Percentiles rank a stretch among this genome's conserved stretches.
These are phyloP conservation scores for Hemicentrotus pulcherrimus DNA, from an alignment of 35 echinoderm and acorn worm species.

Conservation along the genomic window DNA sequence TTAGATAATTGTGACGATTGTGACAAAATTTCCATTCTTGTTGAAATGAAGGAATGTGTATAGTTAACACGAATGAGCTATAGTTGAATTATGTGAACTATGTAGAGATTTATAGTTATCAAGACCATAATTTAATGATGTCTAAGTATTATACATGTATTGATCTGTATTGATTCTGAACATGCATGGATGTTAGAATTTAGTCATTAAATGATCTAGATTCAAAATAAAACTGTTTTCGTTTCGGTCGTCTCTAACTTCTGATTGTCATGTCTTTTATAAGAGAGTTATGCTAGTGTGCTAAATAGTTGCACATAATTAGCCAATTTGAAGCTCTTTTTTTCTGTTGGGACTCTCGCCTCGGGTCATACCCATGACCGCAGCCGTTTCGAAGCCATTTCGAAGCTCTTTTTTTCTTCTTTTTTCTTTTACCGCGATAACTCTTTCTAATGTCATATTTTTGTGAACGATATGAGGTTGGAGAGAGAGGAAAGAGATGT, in stretches of 20 bases:
- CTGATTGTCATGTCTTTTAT: too few species aligned
- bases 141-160: neutral
- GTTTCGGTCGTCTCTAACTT: neutral
- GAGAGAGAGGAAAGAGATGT: too few species aligned
- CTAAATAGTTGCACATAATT: too few species aligned
- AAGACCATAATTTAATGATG: neutral
- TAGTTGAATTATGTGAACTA: constrained; percentile 2
- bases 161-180: neutral
- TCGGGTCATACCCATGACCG: too few species aligned
- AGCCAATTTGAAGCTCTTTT: too few species aligned
- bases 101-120: neutral
- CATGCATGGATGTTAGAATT: neutral
- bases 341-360: too few species aligned
- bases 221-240: neutral
- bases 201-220: constrained; percentile 19
- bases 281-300: too few species aligned
- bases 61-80: neutral
- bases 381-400: too few species aligned
- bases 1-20: neutral
- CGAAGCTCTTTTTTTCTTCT: too few species aligned
- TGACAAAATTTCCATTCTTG: neutral
- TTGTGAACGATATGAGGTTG: too few species aligned
- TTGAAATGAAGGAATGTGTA: neutral
- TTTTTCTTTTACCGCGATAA: too few species aligned
- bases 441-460: too few species aligned